These are phyloP conservation scores for Prostheceraeus crozeri DNA, from an alignment of 2,888 invertebrate species.

Conservation along the genomic window DNA sequence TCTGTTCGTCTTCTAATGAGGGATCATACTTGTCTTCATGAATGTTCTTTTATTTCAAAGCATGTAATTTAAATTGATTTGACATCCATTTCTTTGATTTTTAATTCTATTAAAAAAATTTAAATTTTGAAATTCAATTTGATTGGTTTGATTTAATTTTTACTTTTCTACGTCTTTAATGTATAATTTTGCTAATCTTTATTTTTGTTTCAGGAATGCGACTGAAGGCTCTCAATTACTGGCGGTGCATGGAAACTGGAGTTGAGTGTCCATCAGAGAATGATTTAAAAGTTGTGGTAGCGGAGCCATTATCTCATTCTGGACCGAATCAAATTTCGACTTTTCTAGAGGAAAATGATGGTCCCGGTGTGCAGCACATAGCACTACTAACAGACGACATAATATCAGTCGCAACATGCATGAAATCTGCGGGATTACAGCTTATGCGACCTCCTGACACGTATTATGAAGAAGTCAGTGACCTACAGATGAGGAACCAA, in stretches of 20 bases:
- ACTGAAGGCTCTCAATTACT: conserved; percentile 58
- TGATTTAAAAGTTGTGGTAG: conserved; percentile 56
- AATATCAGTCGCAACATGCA: conserved; percentile 47
- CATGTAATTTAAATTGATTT: no score
- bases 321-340: conserved; percentile 55
- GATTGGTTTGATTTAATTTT: no score
- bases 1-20: no score
- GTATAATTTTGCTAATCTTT: no score
- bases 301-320: conserved; percentile 49
- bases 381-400: conserved; percentile 55
- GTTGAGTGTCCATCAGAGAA: conserved; percentile 37
- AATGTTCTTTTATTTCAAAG: no score
- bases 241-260: conserved; percentile 57
- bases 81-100: no score
- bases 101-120: no score
- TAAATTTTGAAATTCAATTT: no score
- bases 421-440: conserved; percentile 49
- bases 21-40: no score
- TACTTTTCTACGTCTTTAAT: no score
- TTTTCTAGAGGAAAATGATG: conserved; percentile 56
- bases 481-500: background rate
- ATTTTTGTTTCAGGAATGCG: no score
- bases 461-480: conserved; percentile 48
- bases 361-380: conserved; percentile 59
- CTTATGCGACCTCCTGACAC: conserved; percentile 57